A percentile compares a stretch with the other conserved stretches of the same genome.
These are phyloP conservation scores for Sinocyclocheilus rhinocerous DNA, from an alignment of 2,113 vertebrate species.

Conservation along the genomic window DNA sequence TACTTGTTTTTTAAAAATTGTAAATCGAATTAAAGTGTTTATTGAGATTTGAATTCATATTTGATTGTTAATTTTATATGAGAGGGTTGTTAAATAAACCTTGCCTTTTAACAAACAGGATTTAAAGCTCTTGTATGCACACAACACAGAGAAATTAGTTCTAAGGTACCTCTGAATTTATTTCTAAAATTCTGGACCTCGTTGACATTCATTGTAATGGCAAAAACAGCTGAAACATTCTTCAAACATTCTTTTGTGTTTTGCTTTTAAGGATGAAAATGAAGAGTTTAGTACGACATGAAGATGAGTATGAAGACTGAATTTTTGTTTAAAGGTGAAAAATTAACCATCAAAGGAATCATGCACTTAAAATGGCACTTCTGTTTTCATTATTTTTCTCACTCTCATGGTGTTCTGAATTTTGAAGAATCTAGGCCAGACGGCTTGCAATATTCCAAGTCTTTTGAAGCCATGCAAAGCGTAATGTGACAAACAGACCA, in stretches of 20 bases:
- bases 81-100: neutral
- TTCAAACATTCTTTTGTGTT: neutral
- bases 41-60: neutral
- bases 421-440: slow-evolving; percentile 18
- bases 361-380: neutral
- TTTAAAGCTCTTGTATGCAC: neutral
- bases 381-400: neutral
- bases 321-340: neutral
- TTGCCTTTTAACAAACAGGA: neutral
- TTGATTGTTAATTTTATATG: neutral
- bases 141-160: neutral
- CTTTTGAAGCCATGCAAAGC: neutral
- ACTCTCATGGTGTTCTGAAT: neutral
- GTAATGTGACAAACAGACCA: slow-evolving; percentile 7
- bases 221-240: neutral
- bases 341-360: neutral
- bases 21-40: too few species aligned
- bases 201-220: neutral
- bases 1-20: too few species aligned
- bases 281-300: neutral
- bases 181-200: neutral
- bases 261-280: neutral
- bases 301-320: neutral
- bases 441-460: neutral
- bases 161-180: neutral